These are phyloP conservation scores for Butorides virescens DNA, from an alignment of 2,113 vertebrate genomes.

Conservation along the genomic window DNA sequence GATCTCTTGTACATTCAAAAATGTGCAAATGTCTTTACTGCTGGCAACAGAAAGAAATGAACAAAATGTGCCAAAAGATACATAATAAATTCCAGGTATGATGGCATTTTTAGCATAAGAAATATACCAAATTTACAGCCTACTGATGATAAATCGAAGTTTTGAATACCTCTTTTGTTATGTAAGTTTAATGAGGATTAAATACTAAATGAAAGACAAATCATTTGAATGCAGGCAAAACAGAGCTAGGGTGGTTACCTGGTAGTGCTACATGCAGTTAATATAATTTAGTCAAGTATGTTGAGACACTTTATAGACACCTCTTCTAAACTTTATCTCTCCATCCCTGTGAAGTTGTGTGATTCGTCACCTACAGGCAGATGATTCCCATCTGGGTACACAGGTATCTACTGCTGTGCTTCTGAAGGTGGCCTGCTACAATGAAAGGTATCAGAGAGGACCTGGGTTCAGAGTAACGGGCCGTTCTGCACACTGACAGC, in stretches of 20 bases:
- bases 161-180: background rate
- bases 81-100: background rate
- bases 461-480: background rate
- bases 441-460: fast-evolving
- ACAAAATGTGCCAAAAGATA: background rate
- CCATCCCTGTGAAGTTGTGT: background rate
- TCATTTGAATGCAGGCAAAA: background rate
- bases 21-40: background rate
- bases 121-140: background rate
- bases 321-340: background rate
- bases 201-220: background rate
- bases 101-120: background rate
- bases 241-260: background rate
- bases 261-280: background rate
- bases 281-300: background rate
- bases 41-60: background rate
- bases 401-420: background rate
- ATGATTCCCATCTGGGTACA: background rate
- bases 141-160: background rate
- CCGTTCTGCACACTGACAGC: fast-evolving
- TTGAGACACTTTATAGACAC: background rate
- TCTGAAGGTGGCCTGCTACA: background rate
- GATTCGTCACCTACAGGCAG: background rate
- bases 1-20: background rate
- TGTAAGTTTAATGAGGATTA: background rate